These are phyloP conservation scores for Lysiphlebus fabarum DNA, from an alignment of 1,140 invertebrate species.

Conservation along the genomic window DNA sequence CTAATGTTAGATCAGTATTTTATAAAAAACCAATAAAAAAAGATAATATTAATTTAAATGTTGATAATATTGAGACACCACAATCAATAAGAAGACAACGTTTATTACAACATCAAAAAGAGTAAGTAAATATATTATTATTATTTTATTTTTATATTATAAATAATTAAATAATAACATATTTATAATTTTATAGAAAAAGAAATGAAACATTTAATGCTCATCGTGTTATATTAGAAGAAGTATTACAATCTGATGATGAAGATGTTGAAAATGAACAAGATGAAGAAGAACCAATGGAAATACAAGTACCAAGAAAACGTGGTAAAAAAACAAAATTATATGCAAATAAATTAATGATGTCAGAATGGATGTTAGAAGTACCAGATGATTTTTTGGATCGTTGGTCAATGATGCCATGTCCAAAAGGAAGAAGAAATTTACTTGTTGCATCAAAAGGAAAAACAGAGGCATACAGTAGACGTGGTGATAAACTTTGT, in stretches of 20 bases:
- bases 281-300: conserved; percentile 37
- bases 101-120: conserved; percentile 43
- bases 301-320: conserved; percentile 29
- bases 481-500: conserved; percentile 62
- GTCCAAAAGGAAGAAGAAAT: conserved; percentile 76
- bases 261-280: conserved; percentile 27
- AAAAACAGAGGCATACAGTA: conserved; percentile 69
- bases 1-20: conserved; percentile 31
- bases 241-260: conserved; percentile 36
- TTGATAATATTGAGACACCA: conserved; percentile 37
- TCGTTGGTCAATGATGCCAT: conserved; percentile 80
- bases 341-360: conserved; percentile 61
- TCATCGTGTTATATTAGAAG: conserved; percentile 38
- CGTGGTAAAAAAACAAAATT: conserved; percentile 26
- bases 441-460: conserved; percentile 75
- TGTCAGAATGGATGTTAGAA: conserved; percentile 90
- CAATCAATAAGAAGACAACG: conserved; percentile 45
- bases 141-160: not conserved
- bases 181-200: conserved; percentile 33
- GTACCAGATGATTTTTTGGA: conserved; percentile 73
- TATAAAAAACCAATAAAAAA: conserved; percentile 50
- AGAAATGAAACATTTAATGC: conserved; percentile 41
- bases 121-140: conserved; percentile 31
- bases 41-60: conserved; percentile 42
- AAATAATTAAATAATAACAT: conserved; percentile 4